Percentiles rank a stretch among this genome's conserved stretches.
Evolutionary conservation across 2,113 vertebrate genomes (phyloP).

Genomic region (Etia nguti): DNA sequence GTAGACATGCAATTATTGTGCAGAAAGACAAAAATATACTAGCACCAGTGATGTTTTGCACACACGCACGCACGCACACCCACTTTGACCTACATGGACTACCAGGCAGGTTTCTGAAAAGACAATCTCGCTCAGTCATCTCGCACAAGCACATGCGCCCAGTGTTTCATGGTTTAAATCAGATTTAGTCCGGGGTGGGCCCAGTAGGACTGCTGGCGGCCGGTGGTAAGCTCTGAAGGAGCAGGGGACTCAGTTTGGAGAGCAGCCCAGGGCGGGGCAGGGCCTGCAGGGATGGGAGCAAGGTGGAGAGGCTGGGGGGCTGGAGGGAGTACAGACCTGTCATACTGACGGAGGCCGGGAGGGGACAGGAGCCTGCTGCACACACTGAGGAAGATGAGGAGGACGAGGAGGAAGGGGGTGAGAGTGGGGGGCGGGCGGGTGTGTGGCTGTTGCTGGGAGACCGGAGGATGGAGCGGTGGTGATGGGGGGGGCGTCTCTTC

Average conservation of each 20-base stretch:
- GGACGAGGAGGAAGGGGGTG: constrained; percentile 66
- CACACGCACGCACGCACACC: background rate
- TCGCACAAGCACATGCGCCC: background rate
- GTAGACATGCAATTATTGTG: background rate
- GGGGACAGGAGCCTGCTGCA: constrained; percentile 64
- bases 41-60: constrained; percentile 39
- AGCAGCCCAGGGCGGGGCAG: constrained; percentile 59
- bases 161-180: background rate
- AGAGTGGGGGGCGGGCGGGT: constrained; percentile 46
- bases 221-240: constrained; percentile 56
- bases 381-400: constrained; percentile 65
- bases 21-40: background rate
- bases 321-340: constrained; percentile 82
- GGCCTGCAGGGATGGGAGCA: constrained; percentile 70
- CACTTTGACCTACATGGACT: background rate
- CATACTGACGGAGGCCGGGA: constrained; percentile 74
- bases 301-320: constrained; percentile 58
- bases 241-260: constrained; percentile 68
- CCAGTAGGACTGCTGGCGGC: constrained; percentile 42
- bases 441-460: constrained; percentile 71
- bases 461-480: constrained; percentile 74
- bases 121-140: background rate
- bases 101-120: background rate
- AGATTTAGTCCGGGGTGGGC: constrained; percentile 57
- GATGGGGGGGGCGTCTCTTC: constrained; percentile 75